Conservation (phyloP, 2,797 vertebrate genomes). For the Amblyraja radiata region DNA sequence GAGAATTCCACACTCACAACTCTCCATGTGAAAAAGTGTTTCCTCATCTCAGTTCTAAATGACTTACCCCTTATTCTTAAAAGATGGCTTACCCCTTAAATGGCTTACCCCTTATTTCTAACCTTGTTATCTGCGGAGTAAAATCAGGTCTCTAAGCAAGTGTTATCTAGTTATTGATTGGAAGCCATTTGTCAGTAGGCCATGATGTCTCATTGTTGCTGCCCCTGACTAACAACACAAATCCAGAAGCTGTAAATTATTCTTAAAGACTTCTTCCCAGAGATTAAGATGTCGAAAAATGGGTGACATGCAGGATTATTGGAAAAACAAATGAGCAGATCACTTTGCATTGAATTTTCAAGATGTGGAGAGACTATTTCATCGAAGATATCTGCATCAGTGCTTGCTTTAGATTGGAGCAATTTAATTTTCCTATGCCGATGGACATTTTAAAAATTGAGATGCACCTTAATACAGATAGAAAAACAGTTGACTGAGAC, state of each 20-base stretch:
- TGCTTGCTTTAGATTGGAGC: neutral
- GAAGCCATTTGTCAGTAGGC: neutral
- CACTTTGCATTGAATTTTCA: neutral
- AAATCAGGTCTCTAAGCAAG: neutral
- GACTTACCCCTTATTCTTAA: no score
- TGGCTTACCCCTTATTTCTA: neutral
- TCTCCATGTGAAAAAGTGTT: no score
- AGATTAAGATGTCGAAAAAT: neutral
- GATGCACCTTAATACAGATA: neutral
- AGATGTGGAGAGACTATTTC: neutral
- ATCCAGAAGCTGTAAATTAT: neutral
- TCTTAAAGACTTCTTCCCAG: neutral
- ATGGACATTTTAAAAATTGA: neutral
- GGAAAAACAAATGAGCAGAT: neutral
- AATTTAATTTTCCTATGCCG: neutral
- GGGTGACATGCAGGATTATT: neutral
- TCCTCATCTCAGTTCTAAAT: no score
- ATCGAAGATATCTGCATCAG: neutral
- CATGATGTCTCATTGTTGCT: neutral
- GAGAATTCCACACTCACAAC: no score
- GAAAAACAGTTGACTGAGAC: neutral
- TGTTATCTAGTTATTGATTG: neutral
- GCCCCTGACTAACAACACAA: neutral
- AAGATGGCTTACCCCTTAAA: no score
- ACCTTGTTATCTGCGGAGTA: neutral